Conservation (phyloP, 2,888 invertebrate species). For the Cerastis leucographa region DNA sequence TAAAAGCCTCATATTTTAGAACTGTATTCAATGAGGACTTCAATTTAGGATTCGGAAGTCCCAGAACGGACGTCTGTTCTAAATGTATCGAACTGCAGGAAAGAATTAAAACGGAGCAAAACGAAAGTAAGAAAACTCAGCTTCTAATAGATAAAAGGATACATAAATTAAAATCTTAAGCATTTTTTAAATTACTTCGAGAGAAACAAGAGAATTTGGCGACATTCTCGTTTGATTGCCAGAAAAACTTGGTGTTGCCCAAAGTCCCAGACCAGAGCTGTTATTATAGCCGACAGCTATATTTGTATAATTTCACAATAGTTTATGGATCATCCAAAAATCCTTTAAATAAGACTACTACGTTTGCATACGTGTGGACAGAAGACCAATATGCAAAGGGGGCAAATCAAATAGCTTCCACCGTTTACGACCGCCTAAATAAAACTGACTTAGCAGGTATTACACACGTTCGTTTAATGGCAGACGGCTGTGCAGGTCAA, state of each 20-base stretch:
- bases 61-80: conserved; percentile 49
- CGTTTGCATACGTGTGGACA: not conserved
- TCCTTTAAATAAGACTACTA: not conserved
- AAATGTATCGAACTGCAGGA: conserved; percentile 44
- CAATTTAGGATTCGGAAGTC: conserved; percentile 38
- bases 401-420: conserved; percentile 64
- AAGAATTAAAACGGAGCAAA: conserved; percentile 33
- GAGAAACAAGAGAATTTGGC: conserved; percentile 52
- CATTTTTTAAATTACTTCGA: conserved; percentile 55
- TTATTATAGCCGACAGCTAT: conserved; percentile 55
- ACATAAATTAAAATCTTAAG: conserved; percentile 54
- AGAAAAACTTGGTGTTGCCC: conserved; percentile 31
- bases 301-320: conserved; percentile 62
- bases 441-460: not conserved
- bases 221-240: conserved; percentile 57
- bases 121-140: conserved; percentile 21
- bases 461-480: not conserved
- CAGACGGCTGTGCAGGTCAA: not conserved
- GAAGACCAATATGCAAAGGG: conserved; percentile 61
- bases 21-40: conserved; percentile 15
- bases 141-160: conserved; percentile 27
- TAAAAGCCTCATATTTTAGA: too few species aligned
- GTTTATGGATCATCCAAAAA: conserved; percentile 2
- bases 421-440: conserved; percentile 58
- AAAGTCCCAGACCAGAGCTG: conserved; percentile 53